These are phyloP conservation scores for Acanthacorydalis orientalis DNA, from an alignment of 2,888 invertebrate genomes.

Conservation along the genomic window DNA sequence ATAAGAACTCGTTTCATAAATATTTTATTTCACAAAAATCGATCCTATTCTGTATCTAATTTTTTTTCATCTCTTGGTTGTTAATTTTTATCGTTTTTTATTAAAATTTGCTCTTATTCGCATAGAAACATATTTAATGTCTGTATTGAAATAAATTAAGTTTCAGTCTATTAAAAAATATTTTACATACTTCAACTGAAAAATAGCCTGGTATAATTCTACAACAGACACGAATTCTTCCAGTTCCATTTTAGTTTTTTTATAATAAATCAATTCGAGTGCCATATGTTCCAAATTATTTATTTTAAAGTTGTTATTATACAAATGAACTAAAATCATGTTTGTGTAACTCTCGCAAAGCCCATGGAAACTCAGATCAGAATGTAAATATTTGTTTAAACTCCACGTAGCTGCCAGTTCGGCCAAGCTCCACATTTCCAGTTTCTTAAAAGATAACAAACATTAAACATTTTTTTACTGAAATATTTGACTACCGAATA, in stretches of 20 bases:
- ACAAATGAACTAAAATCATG: slow-evolving; percentile 26
- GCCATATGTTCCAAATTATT: slow-evolving; percentile 24
- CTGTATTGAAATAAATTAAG: too few relatives aligned
- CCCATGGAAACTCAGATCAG: slow-evolving; percentile 32
- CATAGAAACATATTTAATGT: too few relatives aligned
- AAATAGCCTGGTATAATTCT: slow-evolving; percentile 27
- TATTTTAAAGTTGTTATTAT: slow-evolving; percentile 12
- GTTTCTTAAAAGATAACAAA: slow-evolving; percentile 16
- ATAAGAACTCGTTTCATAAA: too few relatives aligned
- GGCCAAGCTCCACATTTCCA: slow-evolving; percentile 27
- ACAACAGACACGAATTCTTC: slow-evolving; percentile 28
- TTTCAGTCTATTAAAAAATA: too few relatives aligned
- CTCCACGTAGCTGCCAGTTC: slow-evolving; percentile 39
- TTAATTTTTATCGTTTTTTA: too few relatives aligned
- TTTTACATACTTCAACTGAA: slow-evolving; percentile 9
- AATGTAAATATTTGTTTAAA: slow-evolving; percentile 31
- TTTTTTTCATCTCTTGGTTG: too few relatives aligned
- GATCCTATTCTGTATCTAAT: too few relatives aligned
- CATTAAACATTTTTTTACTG: too few relatives aligned
- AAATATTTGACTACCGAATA: too few relatives aligned
- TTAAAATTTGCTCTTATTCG: too few relatives aligned
- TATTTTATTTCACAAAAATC: too few relatives aligned
- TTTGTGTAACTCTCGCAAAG: slow-evolving; percentile 37
- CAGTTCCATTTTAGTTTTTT: slow-evolving; percentile 22
- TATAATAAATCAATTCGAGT: slow-evolving; percentile 23